These are phyloP conservation scores for Ptychobarbus kaznakovi DNA, from an alignment of 2,797 vertebrate species.

Conservation along the genomic window DNA sequence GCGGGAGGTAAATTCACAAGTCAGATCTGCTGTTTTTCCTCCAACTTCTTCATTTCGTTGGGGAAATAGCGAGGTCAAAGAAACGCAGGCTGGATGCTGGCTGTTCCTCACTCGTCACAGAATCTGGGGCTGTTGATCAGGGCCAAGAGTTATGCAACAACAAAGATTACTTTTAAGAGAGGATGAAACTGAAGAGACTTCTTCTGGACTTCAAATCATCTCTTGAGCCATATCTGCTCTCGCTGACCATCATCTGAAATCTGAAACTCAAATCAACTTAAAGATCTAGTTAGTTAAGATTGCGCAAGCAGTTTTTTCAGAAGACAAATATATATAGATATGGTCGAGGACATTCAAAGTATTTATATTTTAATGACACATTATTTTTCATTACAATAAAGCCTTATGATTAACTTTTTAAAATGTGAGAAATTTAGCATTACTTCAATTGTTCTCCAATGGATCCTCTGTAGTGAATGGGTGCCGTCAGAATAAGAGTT, in stretches of 20 bases:
- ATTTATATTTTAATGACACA: background rate
- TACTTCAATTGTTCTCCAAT: background rate
- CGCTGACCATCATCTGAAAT: background rate
- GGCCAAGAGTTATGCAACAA: conserved; percentile 45
- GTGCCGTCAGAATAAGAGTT: background rate
- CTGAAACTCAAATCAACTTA: background rate
- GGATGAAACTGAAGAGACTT: conserved; percentile 10
- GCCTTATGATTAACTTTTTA: background rate
- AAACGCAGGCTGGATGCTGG: conserved; percentile 16
- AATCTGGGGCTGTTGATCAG: conserved; percentile 51
- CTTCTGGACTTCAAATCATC: background rate
- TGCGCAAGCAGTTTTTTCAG: background rate
- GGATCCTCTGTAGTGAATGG: background rate
- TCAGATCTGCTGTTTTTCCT: conserved; percentile 45
- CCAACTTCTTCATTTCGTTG: conserved; percentile 9
- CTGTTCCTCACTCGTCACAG: conserved; percentile 32
- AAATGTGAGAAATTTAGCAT: background rate
- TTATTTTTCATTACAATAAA: background rate
- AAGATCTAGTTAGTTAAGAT: background rate
- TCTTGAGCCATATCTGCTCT: background rate
- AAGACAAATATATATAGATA: background rate
- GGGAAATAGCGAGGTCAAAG: conserved; percentile 47
- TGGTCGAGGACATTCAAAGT: background rate
- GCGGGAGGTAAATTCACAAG: conserved; percentile 46
- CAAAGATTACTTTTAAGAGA: conserved; percentile 46